phyloP scores from a whole-genome alignment of 1,140 invertebrate species.

The Aphidius ervi region DNA sequence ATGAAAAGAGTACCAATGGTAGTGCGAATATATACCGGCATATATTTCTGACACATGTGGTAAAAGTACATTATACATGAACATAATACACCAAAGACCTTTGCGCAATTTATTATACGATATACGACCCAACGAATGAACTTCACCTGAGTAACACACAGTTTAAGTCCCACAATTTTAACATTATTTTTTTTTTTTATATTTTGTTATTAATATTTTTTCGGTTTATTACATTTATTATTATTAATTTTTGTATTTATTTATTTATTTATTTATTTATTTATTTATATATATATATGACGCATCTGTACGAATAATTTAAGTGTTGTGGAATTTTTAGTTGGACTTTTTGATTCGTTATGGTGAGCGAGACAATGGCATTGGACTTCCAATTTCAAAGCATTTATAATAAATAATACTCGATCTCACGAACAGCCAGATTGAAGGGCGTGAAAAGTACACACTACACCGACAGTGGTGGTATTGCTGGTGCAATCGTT shows the following conservation, averaged over 20 bases:
- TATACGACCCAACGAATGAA: conserved; percentile 31
- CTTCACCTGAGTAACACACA: conserved; percentile 22
- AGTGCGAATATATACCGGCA: too few species aligned
- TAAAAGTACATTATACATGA: too few species aligned
- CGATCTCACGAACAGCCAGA: conserved; percentile 30
- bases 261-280: neutral
- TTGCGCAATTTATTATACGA: conserved; percentile 35
- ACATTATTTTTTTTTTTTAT: conserved; percentile 3
- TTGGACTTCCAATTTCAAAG: conserved; percentile 14
- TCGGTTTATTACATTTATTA: too few species aligned
- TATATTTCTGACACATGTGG: too few species aligned
- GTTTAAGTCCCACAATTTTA: conserved; percentile 15
- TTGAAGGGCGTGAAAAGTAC: conserved; percentile 42
- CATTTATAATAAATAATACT: conserved; percentile 10
- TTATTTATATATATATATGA: neutral
- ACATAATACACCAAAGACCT: neutral
- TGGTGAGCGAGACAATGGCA: conserved; percentile 8
- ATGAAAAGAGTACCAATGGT: too few species aligned
- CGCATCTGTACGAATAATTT: conserved; percentile 11
- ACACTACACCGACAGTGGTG: neutral
- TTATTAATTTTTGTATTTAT: neutral
- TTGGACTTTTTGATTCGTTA: conserved; percentile 8
- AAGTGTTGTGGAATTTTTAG: conserved; percentile 8
- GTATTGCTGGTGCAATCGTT: neutral
- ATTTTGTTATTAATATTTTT: neutral